Base-by-base conservation (phyloP, 2,797 vertebrate genomes). In the Xiphorhynchus erythropygius region DNA sequence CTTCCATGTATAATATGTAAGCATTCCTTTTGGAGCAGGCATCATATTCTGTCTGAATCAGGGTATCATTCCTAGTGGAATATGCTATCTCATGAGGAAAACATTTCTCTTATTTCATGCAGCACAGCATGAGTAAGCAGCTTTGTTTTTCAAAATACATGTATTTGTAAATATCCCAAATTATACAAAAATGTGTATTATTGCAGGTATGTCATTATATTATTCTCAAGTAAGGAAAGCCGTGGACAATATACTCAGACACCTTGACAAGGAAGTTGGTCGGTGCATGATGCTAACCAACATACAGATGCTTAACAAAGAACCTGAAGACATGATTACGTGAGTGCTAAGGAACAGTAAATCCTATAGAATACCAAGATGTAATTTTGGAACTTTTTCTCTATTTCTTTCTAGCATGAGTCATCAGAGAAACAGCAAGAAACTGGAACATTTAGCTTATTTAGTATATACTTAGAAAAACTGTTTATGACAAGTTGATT, bases 271-370 rank as follows among this genome's bases (percentile, higher is more conserved):
- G 96, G 99, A 99, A 97, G 99, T 99, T 84, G 99, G 99, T 17
- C 98, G 99, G 30, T 99, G 99, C 96, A 99, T 99, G 99, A 99
- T 99, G 99, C 98, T 99, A 74, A 99, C 99, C 84, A 99, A 99
- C 4, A 98, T 99, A 76, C 99, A 99, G 97, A 99, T 99, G 99
- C 98, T 99, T 89, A 99, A 99, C 98, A 99, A 99, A 97, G 99
- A 99, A 91, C 99, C 99, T 2, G 99, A 99, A 97, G 99, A 99
- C 97, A 99, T 99, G 99, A 99, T 99, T 97, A 99, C 99, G 99
- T 99, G 98, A 96, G 99, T 98, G 53, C 68, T 50, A 65, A 70
- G 35, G 53, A 73, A 57, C 64, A 64, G 9, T 78, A 27, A 90
- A 87, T 91, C 32, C 28, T 46, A 12, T 85, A 19, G 79, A 76